Evolutionary conservation across 53 echinoderm and acorn worm species (phyloP), one percentile per base, ranked within the genome.

Genomic region (Actinopyga echinites): DNA sequence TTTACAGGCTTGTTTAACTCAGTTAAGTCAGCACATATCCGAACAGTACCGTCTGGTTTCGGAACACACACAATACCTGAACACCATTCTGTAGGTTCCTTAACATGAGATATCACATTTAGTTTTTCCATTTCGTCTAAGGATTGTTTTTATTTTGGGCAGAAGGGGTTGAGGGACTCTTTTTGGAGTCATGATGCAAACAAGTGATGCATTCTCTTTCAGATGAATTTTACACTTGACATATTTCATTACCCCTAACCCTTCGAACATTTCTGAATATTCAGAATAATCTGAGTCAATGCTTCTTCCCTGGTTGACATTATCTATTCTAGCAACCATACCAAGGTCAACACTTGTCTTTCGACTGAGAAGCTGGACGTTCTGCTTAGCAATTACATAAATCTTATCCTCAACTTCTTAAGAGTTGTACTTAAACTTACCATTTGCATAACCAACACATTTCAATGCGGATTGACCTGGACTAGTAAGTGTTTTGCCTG

Each of bases 21-120:
- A 29, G 80, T 65, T 35, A 90, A 75, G 54, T 90, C 82, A 6
- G 86, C 90, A 75, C 86, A 90, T 19, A 90, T 90, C 40, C 90
- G 57, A 37, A 73, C 24, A 31, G 64, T 17, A 1, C 82, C 90
- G 37, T 32, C 67, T 0, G 83, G 83, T 30, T 83, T 83, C 21
- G 67, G 68, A 2, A 83, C 83, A 23, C 65, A 52, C 3, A 83
- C 83, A 64, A 69, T 83, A 5, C 68, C 83, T 29, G 67, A 83
- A 55, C 83, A 83, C 83, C 83, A 83, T 35, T 68, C 65, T 31
- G 83, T 83, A 32, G 83, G 83, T 53, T 30, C 69, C 8, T 82
- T 82, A 8, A 86, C 83, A 7, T 35, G 64, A 63, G 86, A 86
- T 64, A 90, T 86, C 22, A 90, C 86, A 13, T 77, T 83, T 64